Evolutionary conservation across 2,113 vertebrate genomes (phyloP), one percentile per base, ranked within the genome.

Genomic region (Festucalex cinctus): DNA sequence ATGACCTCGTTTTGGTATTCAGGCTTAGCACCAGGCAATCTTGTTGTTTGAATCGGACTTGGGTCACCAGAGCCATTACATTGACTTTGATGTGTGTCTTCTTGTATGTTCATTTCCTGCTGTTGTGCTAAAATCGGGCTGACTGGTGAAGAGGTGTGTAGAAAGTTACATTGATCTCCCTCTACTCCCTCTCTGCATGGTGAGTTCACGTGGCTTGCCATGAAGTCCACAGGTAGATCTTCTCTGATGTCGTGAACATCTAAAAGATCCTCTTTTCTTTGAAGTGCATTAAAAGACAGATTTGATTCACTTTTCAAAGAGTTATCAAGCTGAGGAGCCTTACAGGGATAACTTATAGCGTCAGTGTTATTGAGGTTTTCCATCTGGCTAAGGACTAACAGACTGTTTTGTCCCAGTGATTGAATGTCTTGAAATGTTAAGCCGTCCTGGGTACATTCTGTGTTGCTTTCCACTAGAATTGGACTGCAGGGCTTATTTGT

Each of bases 341-440:
- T 76, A 66, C 76, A 79, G 63, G 61, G 63, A 44, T 49, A 35
- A n/a, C 19, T 35, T 36, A n/a, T 41, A 22, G 58, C 58, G 22
- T 81, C 70, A n/a, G 53, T 65, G 59, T 81, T 70, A 68, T 81
- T 77, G 32, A 83, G 71, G 43, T 32, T 57, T 44, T 70, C 80
- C 16, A 78, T 74, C 61, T 79, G 86, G 72, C 76, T 73, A 74
- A 91, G 84, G 76, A 81, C 85, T 86, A 91, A 81, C 75, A 84
- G 76, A 35, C 54, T 44, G 60, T 82, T 83, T 76, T 63, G 81
- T 79, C 73, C 81, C 71, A 76, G 80, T 73, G 70, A 61, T 9
- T 86, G 71, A 24, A 48, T 70, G 64, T 75, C 65, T 48, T 26
- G 65, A 66, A 73, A 66, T 60, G 75, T 59, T 66, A 83, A 81